Evolutionary conservation across 1,140 invertebrate genomes (phyloP), one percentile per base, ranked within the genome.

Genomic region (Danaus melanippus): DNA sequence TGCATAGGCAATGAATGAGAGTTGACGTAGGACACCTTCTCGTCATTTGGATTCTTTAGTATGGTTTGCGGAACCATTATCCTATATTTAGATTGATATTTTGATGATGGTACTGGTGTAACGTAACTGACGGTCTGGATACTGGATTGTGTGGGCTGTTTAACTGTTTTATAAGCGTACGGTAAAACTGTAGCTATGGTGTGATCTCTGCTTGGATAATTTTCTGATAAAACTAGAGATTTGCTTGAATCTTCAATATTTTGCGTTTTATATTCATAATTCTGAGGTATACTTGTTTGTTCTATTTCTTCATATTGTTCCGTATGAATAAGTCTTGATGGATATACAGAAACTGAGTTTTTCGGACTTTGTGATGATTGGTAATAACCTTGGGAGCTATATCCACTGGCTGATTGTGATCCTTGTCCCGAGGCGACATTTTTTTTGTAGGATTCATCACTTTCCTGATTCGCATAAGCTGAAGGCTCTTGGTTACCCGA

Each of bases 121-220:
- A 86, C 80, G 40, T 86, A 84, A 46, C 79, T 84, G 0, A 86
- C 75, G 12, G 71, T 70, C 50, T 84, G 80, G 32, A 79, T 57
- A 41, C 64, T 56, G 12, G 63, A 63, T 42, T 57, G 55, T 12
- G 54, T 67, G 42, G 73, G 60, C 47, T 71, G 70, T 21, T 58
- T 53, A 3, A 48, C 12, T 46, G 61, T 54, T 41, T 69, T 76
- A 46, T 79, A 77, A 21, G 67, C 64, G 11, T 68, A 61, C 1
- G 79, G 79, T 10, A 82, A 54, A n/a, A 84, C 78, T n/a, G 80
- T 81, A 6, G 83, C 83, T 12, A 84, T 70, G 2, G 82, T 87
- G 45, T 86, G 79, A 50, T 83, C 75, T 58, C 78, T 78, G 52
- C 72, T 80, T 10, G 80, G 76, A 61, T 85, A 85, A 42, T 80